phyloP scores from a whole-genome alignment of 2,888 invertebrate genomes.

The Cinara cedri region DNA sequence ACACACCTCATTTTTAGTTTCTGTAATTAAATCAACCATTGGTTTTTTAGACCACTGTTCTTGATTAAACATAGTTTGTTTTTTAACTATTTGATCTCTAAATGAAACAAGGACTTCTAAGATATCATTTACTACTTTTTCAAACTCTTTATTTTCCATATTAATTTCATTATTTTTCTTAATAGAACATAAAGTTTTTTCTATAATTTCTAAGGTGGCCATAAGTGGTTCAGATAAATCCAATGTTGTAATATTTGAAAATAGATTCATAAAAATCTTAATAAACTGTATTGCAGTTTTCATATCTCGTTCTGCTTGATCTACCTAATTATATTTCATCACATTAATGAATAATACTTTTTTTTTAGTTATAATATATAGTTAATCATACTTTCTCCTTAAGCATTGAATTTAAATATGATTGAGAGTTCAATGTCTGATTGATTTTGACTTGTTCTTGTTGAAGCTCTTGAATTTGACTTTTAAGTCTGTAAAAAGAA shows the following conservation, averaged over 20 bases:
- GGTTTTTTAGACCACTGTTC: conserved; percentile 40
- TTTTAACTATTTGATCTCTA: conserved; percentile 42
- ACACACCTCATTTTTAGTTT: conserved; percentile 25
- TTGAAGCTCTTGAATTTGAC: conserved; percentile 54
- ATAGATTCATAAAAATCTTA: conserved; percentile 10
- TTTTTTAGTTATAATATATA: background rate
- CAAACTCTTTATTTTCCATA: conserved; percentile 34
- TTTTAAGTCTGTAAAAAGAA: conserved; percentile 34
- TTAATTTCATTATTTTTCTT: conserved; percentile 25
- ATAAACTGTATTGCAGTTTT: conserved; percentile 28
- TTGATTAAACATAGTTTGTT: conserved; percentile 19
- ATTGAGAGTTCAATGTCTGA: conserved; percentile 46
- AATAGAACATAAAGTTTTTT: conserved; percentile 39
- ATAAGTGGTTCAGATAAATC: conserved; percentile 17
- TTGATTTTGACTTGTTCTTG: conserved; percentile 49
- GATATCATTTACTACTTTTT: conserved; percentile 9
- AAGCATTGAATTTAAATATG: conserved; percentile 47
- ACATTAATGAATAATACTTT: background rate
- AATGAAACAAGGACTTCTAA: conserved; percentile 14
- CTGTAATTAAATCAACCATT: conserved; percentile 35
- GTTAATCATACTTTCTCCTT: conserved; percentile 38
- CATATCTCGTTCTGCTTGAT: conserved; percentile 34
- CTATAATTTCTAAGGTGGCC: conserved; percentile 12
- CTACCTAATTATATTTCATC: conserved; percentile 11
- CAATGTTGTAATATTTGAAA: conserved; percentile 14